Percentiles rank a stretch among this genome's conserved stretches.
Conservation (phyloP, 2,113 vertebrate genomes). For the Mustela lutreola region DNA sequence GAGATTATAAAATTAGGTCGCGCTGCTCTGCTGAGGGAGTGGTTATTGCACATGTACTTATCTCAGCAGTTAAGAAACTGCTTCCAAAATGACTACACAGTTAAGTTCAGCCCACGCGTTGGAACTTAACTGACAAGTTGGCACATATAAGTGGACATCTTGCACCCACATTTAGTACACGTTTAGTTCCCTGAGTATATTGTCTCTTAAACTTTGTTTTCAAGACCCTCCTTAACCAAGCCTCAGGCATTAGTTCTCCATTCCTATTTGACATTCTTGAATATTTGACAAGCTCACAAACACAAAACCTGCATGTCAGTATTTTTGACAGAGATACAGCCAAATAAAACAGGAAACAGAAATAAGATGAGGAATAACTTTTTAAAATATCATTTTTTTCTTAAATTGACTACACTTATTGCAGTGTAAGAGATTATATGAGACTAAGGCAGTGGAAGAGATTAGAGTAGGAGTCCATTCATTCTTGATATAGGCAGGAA, state of each 20-base stretch:
- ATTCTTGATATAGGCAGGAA: constrained; percentile 62
- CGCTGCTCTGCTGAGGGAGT: neutral
- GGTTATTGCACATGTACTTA: constrained; percentile 30
- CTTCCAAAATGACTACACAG: constrained; percentile 46
- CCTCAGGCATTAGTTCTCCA: neutral
- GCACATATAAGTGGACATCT: constrained; percentile 45
- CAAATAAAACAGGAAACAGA: constrained; percentile 52
- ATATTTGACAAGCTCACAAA: neutral
- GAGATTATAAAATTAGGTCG: constrained; percentile 40
- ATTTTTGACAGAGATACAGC: constrained; percentile 18
- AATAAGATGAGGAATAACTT: neutral
- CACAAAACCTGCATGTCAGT: neutral
- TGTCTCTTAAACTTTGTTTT: constrained; percentile 40
- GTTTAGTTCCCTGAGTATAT: constrained; percentile 40
- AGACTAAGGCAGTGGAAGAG: constrained; percentile 58
- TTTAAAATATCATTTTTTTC: constrained; percentile 60
- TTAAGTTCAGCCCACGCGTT: neutral
- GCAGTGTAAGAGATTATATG: constrained; percentile 68
- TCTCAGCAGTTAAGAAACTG: constrained; percentile 59
- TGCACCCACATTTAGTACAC: constrained; percentile 51
- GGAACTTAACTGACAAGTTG: constrained; percentile 69
- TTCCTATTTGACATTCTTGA: neutral
- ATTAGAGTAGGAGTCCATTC: constrained; percentile 63
- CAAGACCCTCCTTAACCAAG: constrained; percentile 28
- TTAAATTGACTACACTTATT: constrained; percentile 75